Percentiles rank a stretch among this genome's conserved stretches.
These are phyloP conservation scores for Mnemiopsis leidyi DNA, from an alignment of 37 sponge, comb jelly and placozoan species.

Conservation along the genomic window DNA sequence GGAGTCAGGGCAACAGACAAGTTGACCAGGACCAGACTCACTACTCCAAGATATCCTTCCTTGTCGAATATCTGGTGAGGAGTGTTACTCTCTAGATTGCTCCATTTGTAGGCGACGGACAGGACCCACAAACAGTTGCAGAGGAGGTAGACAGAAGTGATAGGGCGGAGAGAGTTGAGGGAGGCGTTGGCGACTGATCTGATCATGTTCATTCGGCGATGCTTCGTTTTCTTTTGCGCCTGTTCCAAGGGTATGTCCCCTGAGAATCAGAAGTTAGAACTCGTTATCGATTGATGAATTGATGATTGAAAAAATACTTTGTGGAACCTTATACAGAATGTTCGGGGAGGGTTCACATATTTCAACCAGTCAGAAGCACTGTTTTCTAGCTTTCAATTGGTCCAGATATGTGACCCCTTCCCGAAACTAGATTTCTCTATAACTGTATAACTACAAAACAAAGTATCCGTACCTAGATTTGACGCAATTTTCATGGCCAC, in stretches of 20 bases:
- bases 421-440: too few species aligned
- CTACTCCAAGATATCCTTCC: not conserved
- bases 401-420: too few species aligned
- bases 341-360: too few species aligned
- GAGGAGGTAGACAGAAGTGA: not conserved
- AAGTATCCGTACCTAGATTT: not conserved
- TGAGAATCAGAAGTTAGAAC: not conserved
- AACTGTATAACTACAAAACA: too few species aligned
- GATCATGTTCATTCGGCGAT: not conserved
- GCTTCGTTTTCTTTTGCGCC: not conserved
- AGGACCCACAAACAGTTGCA: not conserved
- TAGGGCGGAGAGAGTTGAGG: constrained; percentile 18
- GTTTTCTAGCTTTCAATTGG: too few species aligned
- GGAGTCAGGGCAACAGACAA: constrained; percentile 7
- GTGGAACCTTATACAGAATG: too few species aligned
- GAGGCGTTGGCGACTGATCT: not conserved
- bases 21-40: not conserved
- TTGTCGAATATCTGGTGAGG: not conserved
- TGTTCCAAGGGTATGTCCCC: not conserved
- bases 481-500: constrained; percentile 11
- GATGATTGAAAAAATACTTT: too few species aligned
- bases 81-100: not conserved
- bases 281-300: too few species aligned
- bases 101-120: not conserved
- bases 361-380: too few species aligned